Percentiles rank a stretch among this genome's conserved stretches.
phyloP scores from a whole-genome alignment of 23 tunicate species.

The Clavelina lepadiformis region DNA sequence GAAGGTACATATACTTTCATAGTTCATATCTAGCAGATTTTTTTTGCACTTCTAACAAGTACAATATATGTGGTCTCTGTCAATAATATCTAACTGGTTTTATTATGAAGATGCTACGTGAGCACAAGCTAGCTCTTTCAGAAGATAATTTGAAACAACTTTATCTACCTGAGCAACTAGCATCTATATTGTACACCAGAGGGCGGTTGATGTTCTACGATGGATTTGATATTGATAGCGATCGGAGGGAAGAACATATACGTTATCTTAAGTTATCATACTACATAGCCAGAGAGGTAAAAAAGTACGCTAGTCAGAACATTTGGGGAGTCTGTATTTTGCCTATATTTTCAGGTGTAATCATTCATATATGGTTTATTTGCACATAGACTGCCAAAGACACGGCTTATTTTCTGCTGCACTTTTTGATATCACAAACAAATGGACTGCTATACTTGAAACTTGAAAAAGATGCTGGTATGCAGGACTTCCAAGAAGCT shows the following conservation, averaged over 20 bases:
- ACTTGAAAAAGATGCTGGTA: background rate
- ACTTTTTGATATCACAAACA: conserved; percentile 5
- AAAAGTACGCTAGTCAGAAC: too few relatives aligned
- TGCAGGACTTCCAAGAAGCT: conserved; percentile 4
- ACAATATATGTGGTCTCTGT: too few relatives aligned
- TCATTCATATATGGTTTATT: too few relatives aligned
- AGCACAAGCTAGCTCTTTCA: conserved; percentile 8
- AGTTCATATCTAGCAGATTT: too few relatives aligned
- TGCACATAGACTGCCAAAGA: too few relatives aligned
- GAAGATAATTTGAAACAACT: background rate
- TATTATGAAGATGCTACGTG: conserved; percentile 15
- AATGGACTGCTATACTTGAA: conserved; percentile 12
- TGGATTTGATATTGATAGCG: background rate
- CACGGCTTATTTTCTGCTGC: conserved; percentile 8
- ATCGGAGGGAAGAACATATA: conserved; percentile 2
- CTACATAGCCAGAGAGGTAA: conserved; percentile 17
- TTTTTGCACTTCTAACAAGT: too few relatives aligned
- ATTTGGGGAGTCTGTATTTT: too few relatives aligned
- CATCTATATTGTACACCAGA: conserved; percentile 19
- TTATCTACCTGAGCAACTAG: conserved; percentile 21
- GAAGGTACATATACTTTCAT: conserved; percentile 14
- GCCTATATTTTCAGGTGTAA: too few relatives aligned
- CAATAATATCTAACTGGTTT: too few relatives aligned
- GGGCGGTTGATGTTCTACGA: conserved; percentile 22
- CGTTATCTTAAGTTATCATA: conserved; percentile 3